Conservation (phyloP, 2,888 invertebrate genomes). For the Melinopterus prodromus region DNA sequence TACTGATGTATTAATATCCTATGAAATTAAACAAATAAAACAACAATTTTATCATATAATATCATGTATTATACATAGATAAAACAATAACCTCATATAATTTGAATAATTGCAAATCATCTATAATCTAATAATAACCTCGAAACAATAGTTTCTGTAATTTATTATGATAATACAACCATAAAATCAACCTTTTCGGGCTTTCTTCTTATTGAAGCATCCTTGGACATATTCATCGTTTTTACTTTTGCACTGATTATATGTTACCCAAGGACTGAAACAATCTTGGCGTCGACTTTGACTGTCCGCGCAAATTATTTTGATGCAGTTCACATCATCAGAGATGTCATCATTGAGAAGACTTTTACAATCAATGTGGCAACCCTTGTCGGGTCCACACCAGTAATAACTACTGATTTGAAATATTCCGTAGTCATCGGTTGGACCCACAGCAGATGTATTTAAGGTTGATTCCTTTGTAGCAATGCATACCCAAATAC, state of each 20-base stretch:
- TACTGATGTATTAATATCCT: no score
- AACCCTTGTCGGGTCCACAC: slow-evolving; percentile 6
- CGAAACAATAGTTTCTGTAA: not conserved
- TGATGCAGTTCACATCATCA: slow-evolving; percentile 17
- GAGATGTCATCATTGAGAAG: slow-evolving; percentile 6
- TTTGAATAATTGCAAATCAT: not conserved
- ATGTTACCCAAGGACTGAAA: slow-evolving; percentile 8
- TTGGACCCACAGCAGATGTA: not conserved
- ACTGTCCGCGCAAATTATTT: not conserved
- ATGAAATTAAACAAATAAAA: no score
- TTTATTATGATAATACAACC: not conserved
- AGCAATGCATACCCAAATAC: slow-evolving; percentile 18
- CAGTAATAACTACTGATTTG: slow-evolving; percentile 15
- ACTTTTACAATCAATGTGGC: not conserved
- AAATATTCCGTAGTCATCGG: slow-evolving; percentile 12
- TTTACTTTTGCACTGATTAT: not conserved
- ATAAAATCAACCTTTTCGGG: not conserved
- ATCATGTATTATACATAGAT: no score
- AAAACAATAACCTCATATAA: no score
- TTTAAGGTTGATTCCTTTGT: not conserved
- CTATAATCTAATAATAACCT: not conserved
- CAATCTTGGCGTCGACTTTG: not conserved
- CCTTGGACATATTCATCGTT: not conserved
- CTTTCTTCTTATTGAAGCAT: slow-evolving; percentile 5
- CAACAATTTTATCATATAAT: no score